Percentiles rank a stretch among this genome's conserved stretches.
phyloP scores from a whole-genome alignment of 2,113 vertebrate species.

The Lamprotornis superbus region DNA sequence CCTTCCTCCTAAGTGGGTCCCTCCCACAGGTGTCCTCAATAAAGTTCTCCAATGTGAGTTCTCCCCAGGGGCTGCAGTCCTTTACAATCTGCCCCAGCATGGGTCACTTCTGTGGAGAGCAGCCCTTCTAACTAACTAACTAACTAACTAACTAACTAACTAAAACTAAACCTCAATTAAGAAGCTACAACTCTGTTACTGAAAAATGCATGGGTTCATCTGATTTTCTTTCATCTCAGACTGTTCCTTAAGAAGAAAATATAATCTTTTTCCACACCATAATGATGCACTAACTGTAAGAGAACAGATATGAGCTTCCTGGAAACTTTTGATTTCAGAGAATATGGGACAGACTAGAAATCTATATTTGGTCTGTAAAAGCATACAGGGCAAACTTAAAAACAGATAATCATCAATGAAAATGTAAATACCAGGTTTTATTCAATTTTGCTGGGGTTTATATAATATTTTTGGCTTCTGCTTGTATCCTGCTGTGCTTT shows the following conservation, averaged over 20 bases:
- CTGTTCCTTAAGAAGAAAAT: neutral
- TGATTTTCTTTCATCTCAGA: neutral
- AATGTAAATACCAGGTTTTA: neutral
- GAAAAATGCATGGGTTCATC: neutral
- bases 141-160: neutral
- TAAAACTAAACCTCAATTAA: neutral
- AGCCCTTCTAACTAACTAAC: neutral
- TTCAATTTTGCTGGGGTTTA: slow-evolving; percentile 25
- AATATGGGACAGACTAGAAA: neutral
- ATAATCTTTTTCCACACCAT: neutral
- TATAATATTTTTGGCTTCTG: slow-evolving; percentile 14
- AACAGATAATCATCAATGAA: neutral
- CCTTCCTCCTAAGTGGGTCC: neutral
- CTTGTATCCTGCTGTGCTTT: neutral
- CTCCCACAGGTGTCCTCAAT: neutral
- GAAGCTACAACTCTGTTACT: neutral
- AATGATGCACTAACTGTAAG: neutral
- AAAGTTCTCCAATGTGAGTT: neutral
- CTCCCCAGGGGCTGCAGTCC: neutral
- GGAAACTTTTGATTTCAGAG: neutral
- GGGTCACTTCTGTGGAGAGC: neutral
- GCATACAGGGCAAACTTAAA: neutral
- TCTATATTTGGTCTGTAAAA: neutral
- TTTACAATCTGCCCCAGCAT: neutral
- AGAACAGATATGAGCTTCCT: neutral